Evolutionary conservation across 2,797 vertebrate species (phyloP), one percentile per base, ranked within the genome.

Genomic region (Acanthurus tractus): DNA sequence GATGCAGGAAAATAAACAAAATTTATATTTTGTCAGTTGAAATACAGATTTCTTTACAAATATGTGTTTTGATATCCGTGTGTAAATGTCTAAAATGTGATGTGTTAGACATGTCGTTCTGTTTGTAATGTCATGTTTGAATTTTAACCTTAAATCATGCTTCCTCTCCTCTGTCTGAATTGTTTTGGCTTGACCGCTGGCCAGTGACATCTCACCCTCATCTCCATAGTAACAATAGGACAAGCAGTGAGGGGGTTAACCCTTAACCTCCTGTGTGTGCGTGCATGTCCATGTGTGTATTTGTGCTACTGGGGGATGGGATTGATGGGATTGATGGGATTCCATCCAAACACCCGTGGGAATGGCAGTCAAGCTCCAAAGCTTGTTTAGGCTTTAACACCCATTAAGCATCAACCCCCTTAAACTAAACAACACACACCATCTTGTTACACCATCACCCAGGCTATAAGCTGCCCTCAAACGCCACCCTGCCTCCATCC

Each of bases 161-260:
- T 38, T 10, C 55, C 50, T 25, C 36, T 69, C 29, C 23, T 50
- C 81, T 70, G 59, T 78, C 53, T 75, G 29, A 81, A 82, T 79
- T 78, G 70, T 40, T 29, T 58, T 53, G 57, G 59, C 38, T 82
- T 79, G 76, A 87, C 86, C 61, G 64, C 46, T 75, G 78, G 63
- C 80, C 72, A 70, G 55, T 89, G 85, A 91, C 88, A 91, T 92
- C 66, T 89, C 63, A 88, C 89, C 90, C 86, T 83, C 70, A 93
- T 95, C 88, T 90, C 90, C 92, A 95, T 94, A 90, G 83, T 74
- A 84, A 94, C 94, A 94, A 94, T 87, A 69, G 78, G n/a, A 74
- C 56, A 52, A 54, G 53, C 25, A 82, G 55, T 59, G 78, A 85
- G 88, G 89, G 84, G 86, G 85, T 92, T 93, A 89, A 94, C 93